Conservation (phyloP, 2,797 vertebrate genomes). For the Pogoniulus pusillus region DNA sequence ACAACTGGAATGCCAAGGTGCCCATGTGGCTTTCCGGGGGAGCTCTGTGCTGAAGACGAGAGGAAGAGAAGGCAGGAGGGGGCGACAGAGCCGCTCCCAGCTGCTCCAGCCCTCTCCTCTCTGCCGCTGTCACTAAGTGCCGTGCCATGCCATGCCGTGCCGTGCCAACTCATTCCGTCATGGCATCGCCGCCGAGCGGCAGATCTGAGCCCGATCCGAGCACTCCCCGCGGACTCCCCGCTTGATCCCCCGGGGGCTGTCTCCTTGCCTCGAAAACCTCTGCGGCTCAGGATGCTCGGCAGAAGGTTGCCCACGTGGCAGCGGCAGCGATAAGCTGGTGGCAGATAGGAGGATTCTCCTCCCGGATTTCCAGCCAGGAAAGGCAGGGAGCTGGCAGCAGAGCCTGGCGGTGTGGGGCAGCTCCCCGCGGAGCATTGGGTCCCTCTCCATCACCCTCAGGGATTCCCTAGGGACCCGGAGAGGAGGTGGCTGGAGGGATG, state of each 20-base stretch:
- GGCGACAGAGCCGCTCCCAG: neutral
- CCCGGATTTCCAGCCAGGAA: neutral
- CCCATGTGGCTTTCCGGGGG: neutral
- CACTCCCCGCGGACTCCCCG: fast-evolving
- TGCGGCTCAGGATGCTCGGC: fast-evolving
- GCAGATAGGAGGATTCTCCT: neutral
- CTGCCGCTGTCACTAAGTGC: neutral
- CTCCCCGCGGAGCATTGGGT: neutral
- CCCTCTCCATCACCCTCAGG: neutral
- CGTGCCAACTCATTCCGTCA: neutral
- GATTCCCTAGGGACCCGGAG: neutral
- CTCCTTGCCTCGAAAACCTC: neutral
- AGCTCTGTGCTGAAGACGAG: neutral
- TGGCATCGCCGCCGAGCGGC: fast-evolving
- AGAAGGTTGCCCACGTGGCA: neutral
- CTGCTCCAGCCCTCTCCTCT: neutral
- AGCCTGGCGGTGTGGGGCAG: neutral
- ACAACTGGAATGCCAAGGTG: fast-evolving
- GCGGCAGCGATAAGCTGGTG: fast-evolving
- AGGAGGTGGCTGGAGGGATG: neutral
- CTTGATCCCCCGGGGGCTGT: neutral
- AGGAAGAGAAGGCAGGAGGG: neutral
- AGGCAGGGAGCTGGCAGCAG: fast-evolving
- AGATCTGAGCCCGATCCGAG: neutral
- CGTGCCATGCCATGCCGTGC: neutral